Conservation (phyloP, 1,140 invertebrate genomes). For the Aleiodes sp. region DNA sequence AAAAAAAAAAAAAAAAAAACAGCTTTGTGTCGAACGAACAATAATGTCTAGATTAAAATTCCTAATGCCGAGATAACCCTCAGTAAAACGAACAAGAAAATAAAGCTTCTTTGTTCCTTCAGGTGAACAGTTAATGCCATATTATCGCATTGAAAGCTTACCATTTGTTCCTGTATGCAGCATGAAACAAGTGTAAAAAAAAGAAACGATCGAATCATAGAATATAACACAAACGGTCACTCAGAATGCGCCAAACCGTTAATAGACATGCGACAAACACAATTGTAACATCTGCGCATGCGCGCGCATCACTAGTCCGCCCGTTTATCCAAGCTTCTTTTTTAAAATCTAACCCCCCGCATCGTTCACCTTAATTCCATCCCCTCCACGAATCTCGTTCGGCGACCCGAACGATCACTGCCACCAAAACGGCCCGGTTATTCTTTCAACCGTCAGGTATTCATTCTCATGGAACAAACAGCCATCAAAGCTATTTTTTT, state of each 20-base stretch:
- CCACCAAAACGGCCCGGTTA: constrained; percentile 10
- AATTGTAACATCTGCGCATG: not conserved
- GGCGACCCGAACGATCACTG: constrained; percentile 8
- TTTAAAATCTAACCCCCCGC: not conserved
- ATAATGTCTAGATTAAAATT: not conserved
- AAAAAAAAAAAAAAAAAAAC: too few relatives aligned
- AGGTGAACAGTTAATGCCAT: not conserved
- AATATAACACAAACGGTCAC: constrained; percentile 1
- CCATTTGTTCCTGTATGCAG: constrained; percentile 63
- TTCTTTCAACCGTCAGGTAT: constrained; percentile 17
- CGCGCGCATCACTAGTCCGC: not conserved
- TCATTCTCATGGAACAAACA: constrained; percentile 19
- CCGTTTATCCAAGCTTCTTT: not conserved
- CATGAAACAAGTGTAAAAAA: constrained; percentile 59
- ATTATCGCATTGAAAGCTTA: constrained; percentile 40
- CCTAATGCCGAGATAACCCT: not conserved
- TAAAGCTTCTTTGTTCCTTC: too few relatives aligned
- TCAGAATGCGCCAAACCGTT: not conserved
- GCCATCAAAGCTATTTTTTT: constrained; percentile 10
- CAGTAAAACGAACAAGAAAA: too few relatives aligned
- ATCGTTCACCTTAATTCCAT: not conserved
- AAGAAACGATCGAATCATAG: constrained; percentile 49
- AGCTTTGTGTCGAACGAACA: too few relatives aligned
- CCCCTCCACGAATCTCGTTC: constrained; percentile 9
- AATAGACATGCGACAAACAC: constrained; percentile 5